phyloP scores from a whole-genome alignment of 2,797 vertebrate genomes.

The Enteromius argenteus region DNA sequence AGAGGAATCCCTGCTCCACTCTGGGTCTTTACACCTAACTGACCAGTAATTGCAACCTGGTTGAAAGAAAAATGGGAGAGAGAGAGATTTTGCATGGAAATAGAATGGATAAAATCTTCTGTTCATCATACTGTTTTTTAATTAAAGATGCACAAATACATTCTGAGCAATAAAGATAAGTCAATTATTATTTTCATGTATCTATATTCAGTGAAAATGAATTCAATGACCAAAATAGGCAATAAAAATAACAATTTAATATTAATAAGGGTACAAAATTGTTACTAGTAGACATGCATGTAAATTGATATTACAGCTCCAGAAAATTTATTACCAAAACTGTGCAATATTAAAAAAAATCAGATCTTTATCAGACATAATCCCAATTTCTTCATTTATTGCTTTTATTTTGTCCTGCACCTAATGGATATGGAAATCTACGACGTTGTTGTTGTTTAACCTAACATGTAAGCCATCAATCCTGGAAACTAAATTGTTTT shows the following conservation, averaged over 20 bases:
- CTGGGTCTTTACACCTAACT: conserved; percentile 90
- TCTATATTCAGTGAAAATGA: not conserved
- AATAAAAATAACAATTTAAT: not conserved
- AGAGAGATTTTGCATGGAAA: not conserved
- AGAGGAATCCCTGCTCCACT: conserved; percentile 86
- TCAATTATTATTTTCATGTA: not conserved
- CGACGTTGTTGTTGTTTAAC: not conserved
- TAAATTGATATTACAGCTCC: not conserved
- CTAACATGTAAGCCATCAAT: not conserved
- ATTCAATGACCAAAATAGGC: not conserved
- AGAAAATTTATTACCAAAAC: not conserved
- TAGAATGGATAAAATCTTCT: too few species aligned
- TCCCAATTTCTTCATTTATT: not conserved
- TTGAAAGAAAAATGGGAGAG: not conserved
- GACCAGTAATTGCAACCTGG: conserved; percentile 94
- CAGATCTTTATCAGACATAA: not conserved
- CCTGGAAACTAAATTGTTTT: not conserved
- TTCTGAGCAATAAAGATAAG: not conserved
- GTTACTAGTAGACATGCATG: not conserved
- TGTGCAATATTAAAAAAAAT: not conserved
- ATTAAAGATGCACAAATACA: not conserved
- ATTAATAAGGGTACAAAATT: not conserved
- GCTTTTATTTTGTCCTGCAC: not conserved
- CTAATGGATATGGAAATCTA: not conserved
- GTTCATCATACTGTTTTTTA: not conserved